Percentiles rank a stretch among this genome's conserved stretches.
phyloP scores from a whole-genome alignment of 1,140 invertebrate species.

The Drosophila kanapiae region DNA sequence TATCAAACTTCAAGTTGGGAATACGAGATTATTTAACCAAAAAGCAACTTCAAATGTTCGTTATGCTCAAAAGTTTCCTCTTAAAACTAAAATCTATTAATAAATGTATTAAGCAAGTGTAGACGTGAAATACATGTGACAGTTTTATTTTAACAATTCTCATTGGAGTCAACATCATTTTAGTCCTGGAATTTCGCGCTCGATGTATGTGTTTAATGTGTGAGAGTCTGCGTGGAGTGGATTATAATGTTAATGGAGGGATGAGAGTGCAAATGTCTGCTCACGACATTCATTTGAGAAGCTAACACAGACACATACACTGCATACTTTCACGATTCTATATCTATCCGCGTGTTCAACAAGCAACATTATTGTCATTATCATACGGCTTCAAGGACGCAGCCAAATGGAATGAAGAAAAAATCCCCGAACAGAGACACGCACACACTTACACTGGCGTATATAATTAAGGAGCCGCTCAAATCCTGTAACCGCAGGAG shows the following conservation, averaged over 20 bases:
- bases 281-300: conserved; percentile 71
- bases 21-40: neutral
- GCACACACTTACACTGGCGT: neutral
- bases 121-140: too few relatives aligned
- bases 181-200: neutral
- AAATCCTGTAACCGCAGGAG: conserved; percentile 50
- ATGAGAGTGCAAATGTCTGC: conserved; percentile 57
- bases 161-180: neutral
- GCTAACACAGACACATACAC: conserved; percentile 5
- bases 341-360: conserved; percentile 44
- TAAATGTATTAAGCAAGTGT: neutral
- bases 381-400: conserved; percentile 43
- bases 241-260: conserved; percentile 46
- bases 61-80: too few relatives aligned
- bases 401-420: conserved; percentile 22
- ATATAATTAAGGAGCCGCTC: conserved; percentile 57
- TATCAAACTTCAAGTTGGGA: neutral
- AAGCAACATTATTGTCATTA: conserved; percentile 71
- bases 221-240: conserved; percentile 18
- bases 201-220: conserved; percentile 10
- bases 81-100: neutral
- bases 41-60: neutral
- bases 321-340: conserved; percentile 5
- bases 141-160: neutral
- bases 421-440: neutral